Percentiles rank a stretch among this genome's conserved stretches.
phyloP scores from a whole-genome alignment of 2,888 invertebrate species.

The Pocota personata region DNA sequence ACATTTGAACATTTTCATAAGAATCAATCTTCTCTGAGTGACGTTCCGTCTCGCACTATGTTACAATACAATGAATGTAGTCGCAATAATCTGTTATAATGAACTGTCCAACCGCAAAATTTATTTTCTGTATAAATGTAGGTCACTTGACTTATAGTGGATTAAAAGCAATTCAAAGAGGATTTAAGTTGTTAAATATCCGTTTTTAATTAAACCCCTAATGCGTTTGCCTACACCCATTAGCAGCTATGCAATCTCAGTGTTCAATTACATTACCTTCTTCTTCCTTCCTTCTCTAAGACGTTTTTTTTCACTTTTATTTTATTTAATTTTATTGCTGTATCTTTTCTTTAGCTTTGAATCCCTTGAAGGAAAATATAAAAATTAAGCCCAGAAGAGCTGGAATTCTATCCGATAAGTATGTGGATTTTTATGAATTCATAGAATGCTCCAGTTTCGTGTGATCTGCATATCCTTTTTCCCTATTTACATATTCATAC shows the following conservation, averaged over 20 bases:
- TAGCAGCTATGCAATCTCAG: conserved; percentile 14
- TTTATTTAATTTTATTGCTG: conserved; percentile 31
- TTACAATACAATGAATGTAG: neutral
- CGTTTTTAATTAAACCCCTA: conserved; percentile 54
- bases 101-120: neutral
- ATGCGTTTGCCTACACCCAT: conserved; percentile 7
- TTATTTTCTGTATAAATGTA: neutral
- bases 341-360: conserved; percentile 25
- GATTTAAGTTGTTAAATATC: conserved; percentile 50
- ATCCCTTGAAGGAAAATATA: conserved; percentile 11
- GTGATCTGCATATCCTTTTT: conserved; percentile 56
- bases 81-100: conserved; percentile 1
- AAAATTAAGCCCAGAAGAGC: conserved; percentile 5
- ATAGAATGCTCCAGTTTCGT: conserved; percentile 43
- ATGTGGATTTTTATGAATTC: conserved; percentile 65
- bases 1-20: too few species aligned
- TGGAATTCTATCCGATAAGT: conserved; percentile 55
- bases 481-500: conserved; percentile 58
- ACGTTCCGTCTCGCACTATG: neutral
- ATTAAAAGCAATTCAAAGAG: conserved; percentile 39
- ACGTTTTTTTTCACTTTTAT: neutral
- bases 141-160: conserved; percentile 39
- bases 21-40: neutral
- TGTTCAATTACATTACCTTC: conserved; percentile 23
- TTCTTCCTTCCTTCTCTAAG: neutral